Percentiles rank a stretch among this genome's conserved stretches.
Evolutionary conservation across 2,113 vertebrate genomes (phyloP).

Genomic region (Tretioscincus oriximinensis): DNA sequence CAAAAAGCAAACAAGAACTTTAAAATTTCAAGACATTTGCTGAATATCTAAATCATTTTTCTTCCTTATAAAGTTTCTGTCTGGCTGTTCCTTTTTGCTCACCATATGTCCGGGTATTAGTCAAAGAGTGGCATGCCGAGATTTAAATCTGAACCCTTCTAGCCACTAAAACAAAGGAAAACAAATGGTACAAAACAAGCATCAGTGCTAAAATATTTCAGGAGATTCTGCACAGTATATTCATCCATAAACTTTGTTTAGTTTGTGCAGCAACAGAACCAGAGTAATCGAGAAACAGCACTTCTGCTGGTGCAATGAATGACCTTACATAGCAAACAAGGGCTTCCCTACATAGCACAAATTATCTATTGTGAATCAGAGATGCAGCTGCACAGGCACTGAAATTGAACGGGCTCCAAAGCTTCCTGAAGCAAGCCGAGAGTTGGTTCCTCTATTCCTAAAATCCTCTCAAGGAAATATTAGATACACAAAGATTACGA

Average conservation of each 20-base stretch:
- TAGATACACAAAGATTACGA: background rate
- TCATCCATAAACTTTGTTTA: background rate
- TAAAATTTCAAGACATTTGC: slow-evolving; percentile 21
- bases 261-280: slow-evolving; percentile 1
- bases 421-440: background rate
- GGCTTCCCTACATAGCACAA: background rate
- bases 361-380: background rate
- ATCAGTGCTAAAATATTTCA: background rate
- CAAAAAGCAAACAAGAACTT: slow-evolving; percentile 9
- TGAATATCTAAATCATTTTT: background rate
- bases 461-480: background rate
- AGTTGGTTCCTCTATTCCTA: background rate
- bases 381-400: slow-evolving; percentile 12
- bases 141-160: background rate
- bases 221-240: background rate
- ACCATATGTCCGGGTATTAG: fast-evolving
- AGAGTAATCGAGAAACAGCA: background rate
- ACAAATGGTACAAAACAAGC: background rate
- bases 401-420: background rate
- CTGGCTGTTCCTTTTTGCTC: fast-evolving
- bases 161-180: background rate
- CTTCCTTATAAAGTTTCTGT: background rate
- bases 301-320: background rate
- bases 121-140: background rate
- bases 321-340: background rate